Base-by-base conservation (phyloP, 1,140 invertebrate species). In the Anastrepha ludens region DNA sequence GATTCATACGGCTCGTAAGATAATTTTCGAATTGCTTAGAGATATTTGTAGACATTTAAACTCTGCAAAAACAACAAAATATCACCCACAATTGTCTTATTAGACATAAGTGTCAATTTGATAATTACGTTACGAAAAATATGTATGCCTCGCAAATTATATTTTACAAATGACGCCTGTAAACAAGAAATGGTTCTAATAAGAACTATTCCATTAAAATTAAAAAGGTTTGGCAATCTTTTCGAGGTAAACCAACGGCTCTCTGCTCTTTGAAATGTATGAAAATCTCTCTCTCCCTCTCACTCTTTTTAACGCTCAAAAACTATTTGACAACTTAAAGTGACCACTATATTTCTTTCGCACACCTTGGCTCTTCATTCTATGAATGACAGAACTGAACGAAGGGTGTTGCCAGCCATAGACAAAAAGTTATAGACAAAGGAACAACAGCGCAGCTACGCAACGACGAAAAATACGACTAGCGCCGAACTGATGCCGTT, bases 401-500 rank as follows among this genome's bases (percentile, higher is more conserved):
- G 17, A 81, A 55, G 47, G 47, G 74, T 81, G 74, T 81, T 81
- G 74, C 74, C 74, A 81, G 55, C 74, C n/a, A 81, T 20, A 81
- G 8, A 55, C 11, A 55, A 81, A 81, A 62, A 81, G 6, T 81
- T 81, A 55, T 55, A 81, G 74, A 50, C 74, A 81, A 81, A 29
- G 74, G n/a, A 81, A 81, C 17, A 74, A 39, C 44, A 78, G n/a
- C 39, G 41, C 39, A 81, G 74, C 17, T 81, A 81, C 74, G 74
- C 74, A 81, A 7, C 74, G 47, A 81, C 47, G 11, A 29, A 81
- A 81, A 81, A 81, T 81, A 81, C 74, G 74, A 81, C 13, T 17
- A 20, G 20, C 17, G 7, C 74, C 74, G 74, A 81, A 55, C 47
- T 81, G 15, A 74, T 39, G 67, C 50, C n/a, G 17, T 81, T 7